Percentiles rank a stretch among this genome's conserved stretches.
phyloP scores from a whole-genome alignment of 2,888 invertebrate genomes.

The Lasioglossum zephyrum region DNA sequence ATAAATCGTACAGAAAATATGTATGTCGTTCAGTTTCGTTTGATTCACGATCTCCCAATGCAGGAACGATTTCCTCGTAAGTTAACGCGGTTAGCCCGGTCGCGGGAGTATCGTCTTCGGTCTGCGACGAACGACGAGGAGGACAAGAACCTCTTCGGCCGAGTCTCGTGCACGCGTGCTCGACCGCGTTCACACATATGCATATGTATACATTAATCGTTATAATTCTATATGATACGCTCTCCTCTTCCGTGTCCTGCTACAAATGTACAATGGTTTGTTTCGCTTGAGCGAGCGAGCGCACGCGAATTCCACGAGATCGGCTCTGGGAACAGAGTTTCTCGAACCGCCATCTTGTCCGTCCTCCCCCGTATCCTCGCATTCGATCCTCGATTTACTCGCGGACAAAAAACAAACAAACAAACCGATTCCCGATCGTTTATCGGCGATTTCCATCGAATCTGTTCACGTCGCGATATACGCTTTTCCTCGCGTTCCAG shows the following conservation, averaged over 20 bases:
- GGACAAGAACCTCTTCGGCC: background rate
- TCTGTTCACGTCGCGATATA: background rate
- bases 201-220: slow-evolving; percentile 51
- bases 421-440: background rate
- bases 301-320: slow-evolving; percentile 24
- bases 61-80: slow-evolving; percentile 59
- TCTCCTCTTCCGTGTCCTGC: slow-evolving; percentile 6
- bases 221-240: slow-evolving; percentile 38
- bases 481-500: background rate
- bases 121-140: slow-evolving; percentile 19
- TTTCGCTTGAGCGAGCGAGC: slow-evolving; percentile 38
- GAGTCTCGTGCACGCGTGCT: slow-evolving; percentile 43
- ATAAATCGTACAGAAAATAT: slow-evolving; percentile 40
- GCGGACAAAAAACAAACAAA: background rate
- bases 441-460: background rate
- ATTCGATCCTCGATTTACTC: slow-evolving; percentile 4
- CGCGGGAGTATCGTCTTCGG: slow-evolving; percentile 12
- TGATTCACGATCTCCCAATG: slow-evolving; percentile 34
- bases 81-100: slow-evolving; percentile 17
- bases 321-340: background rate
- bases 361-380: background rate
- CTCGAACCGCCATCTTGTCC: background rate
- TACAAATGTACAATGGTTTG: slow-evolving; percentile 50
- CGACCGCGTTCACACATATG: slow-evolving; percentile 38
- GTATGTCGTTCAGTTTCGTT: slow-evolving; percentile 5